Evolutionary conservation across 2,888 invertebrate genomes (phyloP).

Genomic region (Agrilus biguttatus): DNA sequence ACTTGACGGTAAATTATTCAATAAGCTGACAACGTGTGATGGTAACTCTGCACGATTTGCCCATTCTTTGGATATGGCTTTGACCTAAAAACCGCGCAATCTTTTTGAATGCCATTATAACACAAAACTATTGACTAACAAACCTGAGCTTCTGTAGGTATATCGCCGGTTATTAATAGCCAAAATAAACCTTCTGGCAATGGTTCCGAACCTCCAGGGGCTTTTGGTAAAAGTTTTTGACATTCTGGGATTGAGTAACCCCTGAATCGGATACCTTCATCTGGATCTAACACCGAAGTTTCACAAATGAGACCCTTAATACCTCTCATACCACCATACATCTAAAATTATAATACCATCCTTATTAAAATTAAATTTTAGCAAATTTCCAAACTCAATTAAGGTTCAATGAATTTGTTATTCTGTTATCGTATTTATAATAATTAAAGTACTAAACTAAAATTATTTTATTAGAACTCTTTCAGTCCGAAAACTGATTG

Average conservation of each 20-base stretch:
- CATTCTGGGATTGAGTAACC: conserved; percentile 89
- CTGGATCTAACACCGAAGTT: conserved; percentile 86
- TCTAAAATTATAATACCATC: conserved; percentile 30
- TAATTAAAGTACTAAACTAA: too few species aligned
- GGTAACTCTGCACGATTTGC: conserved; percentile 79
- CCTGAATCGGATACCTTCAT: conserved; percentile 91
- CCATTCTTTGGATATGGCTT: conserved; percentile 68
- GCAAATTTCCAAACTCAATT: too few species aligned
- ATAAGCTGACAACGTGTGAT: conserved; percentile 80
- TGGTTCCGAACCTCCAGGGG: conserved; percentile 65
- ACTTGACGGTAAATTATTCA: conserved; percentile 79
- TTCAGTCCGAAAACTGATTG: too few species aligned
- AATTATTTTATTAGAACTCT: too few species aligned
- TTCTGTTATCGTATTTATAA: too few species aligned
- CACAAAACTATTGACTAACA: not conserved
- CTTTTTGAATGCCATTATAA: not conserved
- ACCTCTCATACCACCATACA: conserved; percentile 93
- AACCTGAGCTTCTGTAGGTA: conserved; percentile 70
- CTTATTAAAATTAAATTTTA: not conserved
- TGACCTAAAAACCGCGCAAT: conserved; percentile 33
- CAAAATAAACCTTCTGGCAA: conserved; percentile 92
- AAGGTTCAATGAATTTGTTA: too few species aligned
- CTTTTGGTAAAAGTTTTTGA: conserved; percentile 75
- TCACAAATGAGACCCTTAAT: conserved; percentile 92
- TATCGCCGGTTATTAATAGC: conserved; percentile 78